Conservation (phyloP, 2,797 vertebrate genomes). For the Potorous gilbertii region DNA sequence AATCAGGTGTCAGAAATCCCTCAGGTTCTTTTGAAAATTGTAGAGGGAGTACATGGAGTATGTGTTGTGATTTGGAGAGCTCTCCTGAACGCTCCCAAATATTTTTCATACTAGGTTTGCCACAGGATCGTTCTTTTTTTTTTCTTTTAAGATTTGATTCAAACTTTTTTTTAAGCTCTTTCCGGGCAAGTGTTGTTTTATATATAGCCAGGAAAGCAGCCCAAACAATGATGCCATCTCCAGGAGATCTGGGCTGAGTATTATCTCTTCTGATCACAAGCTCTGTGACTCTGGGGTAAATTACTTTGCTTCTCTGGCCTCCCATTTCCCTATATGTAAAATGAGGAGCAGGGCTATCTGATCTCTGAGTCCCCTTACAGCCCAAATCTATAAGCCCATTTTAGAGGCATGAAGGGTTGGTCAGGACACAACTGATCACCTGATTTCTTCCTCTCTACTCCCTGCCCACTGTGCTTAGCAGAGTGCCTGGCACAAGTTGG, state of each 20-base stretch:
- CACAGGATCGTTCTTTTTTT: not conserved
- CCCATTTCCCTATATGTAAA: not conserved
- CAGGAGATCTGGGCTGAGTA: not conserved
- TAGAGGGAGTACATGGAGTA: not conserved
- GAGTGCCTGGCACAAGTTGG: not conserved
- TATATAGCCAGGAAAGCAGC: not conserved
- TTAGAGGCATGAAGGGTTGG: not conserved
- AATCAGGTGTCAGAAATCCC: not conserved
- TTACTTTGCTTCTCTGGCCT: not conserved
- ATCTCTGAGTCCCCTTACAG: not conserved
- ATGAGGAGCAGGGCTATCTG: not conserved
- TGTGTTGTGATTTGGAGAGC: not conserved
- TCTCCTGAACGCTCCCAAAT: not conserved
- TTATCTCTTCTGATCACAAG: not conserved
- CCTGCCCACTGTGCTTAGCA: not conserved
- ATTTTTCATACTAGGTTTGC: not conserved
- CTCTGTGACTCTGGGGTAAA: not conserved
- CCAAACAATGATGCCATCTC: not conserved
- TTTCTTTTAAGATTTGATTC: not conserved
- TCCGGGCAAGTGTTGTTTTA: not conserved
- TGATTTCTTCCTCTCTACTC: not conserved
- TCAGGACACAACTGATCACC: not conserved
- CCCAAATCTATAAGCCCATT: not conserved
- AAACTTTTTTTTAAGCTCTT: not conserved
- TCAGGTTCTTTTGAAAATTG: not conserved